Evolutionary conservation across 2,113 vertebrate species (phyloP).

Genomic region (Rhinoptilus africanus): DNA sequence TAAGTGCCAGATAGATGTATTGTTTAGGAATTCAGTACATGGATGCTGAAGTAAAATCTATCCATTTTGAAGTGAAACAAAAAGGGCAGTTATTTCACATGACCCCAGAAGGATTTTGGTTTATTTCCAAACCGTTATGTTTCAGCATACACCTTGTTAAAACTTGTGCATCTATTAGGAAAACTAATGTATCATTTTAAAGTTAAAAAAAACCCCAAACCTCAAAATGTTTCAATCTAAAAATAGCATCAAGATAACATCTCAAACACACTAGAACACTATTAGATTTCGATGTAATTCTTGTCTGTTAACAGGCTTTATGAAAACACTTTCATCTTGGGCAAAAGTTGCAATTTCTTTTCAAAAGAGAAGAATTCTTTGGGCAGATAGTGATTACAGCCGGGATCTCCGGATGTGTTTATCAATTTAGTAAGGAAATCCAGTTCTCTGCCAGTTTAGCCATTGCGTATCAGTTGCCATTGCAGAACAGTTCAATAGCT

Average conservation of each 20-base stretch:
- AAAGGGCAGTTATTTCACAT: constrained; percentile 29
- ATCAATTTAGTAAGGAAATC: neutral
- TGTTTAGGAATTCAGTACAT: constrained; percentile 7
- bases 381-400: neutral
- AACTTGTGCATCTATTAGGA: neutral
- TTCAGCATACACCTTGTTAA: constrained; percentile 31
- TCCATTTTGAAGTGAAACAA: neutral
- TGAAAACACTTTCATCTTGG: neutral
- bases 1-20: neutral
- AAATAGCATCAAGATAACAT: neutral
- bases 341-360: neutral
- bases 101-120: neutral
- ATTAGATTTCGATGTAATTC: neutral
- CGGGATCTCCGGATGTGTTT: neutral
- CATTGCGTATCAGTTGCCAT: neutral
- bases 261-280: neutral
- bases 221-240: neutral
- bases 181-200: neutral
- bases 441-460: neutral
- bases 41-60: constrained; percentile 14
- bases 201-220: neutral
- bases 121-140: neutral
- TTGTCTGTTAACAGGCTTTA: neutral
- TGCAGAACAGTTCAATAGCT: neutral
- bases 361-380: neutral